These are phyloP conservation scores for Limnephilus auricula DNA, from an alignment of 2,888 invertebrate species.

Conservation along the genomic window DNA sequence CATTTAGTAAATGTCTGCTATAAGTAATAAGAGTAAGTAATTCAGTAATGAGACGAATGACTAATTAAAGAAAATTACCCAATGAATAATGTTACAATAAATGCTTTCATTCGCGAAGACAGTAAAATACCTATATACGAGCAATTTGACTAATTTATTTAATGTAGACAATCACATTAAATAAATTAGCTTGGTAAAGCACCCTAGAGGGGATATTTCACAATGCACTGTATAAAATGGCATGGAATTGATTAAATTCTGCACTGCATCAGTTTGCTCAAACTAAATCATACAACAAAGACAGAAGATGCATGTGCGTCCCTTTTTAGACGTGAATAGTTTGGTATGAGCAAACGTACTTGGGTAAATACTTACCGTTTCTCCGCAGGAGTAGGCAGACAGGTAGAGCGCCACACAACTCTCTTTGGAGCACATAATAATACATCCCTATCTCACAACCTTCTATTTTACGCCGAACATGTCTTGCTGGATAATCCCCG, in stretches of 20 bases:
- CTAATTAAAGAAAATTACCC: background rate
- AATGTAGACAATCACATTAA: too few relatives aligned
- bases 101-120: background rate
- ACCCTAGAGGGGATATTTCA: background rate
- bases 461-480: background rate
- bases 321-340: background rate
- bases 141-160: background rate
- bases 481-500: background rate
- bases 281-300: background rate
- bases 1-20: background rate
- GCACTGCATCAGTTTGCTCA: background rate
- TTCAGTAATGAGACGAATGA: background rate
- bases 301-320: background rate
- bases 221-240: background rate
- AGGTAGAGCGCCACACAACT: background rate
- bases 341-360: background rate
- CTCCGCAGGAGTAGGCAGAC: background rate
- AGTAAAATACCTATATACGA: background rate
- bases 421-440: background rate
- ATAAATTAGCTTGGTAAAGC: background rate
- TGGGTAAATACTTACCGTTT: background rate
- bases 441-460: too few relatives aligned
- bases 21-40: background rate
- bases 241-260: background rate
- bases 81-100: background rate